Evolutionary conservation across 30 jellyfish, hydroid and myxozoan species (phyloP).

Genomic region (Aurelia coerulea): DNA sequence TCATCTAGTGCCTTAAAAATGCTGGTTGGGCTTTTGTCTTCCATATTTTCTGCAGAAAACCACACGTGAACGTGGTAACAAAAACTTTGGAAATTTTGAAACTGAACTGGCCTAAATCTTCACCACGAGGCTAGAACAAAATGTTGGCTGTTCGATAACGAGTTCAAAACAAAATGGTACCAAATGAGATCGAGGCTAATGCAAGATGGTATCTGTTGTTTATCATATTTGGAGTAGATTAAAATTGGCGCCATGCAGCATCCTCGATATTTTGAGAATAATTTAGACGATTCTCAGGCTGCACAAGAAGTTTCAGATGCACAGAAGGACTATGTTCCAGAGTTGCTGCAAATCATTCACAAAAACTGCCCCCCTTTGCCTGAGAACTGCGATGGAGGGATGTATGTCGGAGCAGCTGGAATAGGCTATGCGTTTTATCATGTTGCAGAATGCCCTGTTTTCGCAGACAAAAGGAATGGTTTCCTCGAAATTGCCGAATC

Average conservation of each 20-base stretch:
- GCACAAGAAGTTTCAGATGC: conserved; percentile 86
- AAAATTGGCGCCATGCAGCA: conserved; percentile 68
- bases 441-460: conserved; percentile 92
- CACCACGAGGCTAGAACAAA: conserved; percentile 20
- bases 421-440: conserved; percentile 97
- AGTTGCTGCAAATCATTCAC: conserved; percentile 77
- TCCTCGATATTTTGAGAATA: conserved; percentile 94
- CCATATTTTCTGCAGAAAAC: conserved; percentile 3
- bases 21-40: not conserved
- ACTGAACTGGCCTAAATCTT: not conserved
- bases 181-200: not conserved
- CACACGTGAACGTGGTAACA: too few relatives aligned
- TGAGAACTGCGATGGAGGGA: conserved; percentile 94
- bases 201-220: not conserved
- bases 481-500: conserved; percentile 87
- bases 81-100: not conserved
- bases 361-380: conserved; percentile 95
- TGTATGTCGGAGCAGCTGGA: conserved; percentile 99
- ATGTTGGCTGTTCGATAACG: not conserved
- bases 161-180: not conserved
- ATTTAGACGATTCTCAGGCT: conserved; percentile 74
- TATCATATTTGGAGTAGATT: not conserved
- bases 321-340: conserved; percentile 96
- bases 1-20: conserved; percentile 29
- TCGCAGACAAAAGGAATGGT: conserved; percentile 82